Conservation (phyloP, 37 sponge, comb jelly and placozoan genomes). For the Amphimedon queenslandica region DNA sequence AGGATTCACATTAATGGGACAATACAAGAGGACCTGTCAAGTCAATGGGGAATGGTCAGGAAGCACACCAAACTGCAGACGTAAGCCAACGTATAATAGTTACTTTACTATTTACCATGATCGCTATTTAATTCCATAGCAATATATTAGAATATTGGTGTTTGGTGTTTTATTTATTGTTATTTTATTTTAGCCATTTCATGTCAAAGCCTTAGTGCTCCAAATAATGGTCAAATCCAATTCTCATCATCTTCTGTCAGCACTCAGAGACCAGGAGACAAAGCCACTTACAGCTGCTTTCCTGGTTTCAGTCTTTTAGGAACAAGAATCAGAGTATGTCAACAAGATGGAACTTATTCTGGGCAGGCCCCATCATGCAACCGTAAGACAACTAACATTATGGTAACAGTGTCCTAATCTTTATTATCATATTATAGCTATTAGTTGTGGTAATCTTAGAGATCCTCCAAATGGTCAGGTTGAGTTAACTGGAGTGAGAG, state of each 20-base stretch:
- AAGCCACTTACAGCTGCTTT: conserved; percentile 28
- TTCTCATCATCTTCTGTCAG: background rate
- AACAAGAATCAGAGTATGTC: conserved; percentile 15
- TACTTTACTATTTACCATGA: too few relatives aligned
- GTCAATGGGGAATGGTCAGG: conserved; percentile 44
- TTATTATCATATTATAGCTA: conserved; percentile 6
- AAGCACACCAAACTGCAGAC: conserved; percentile 31
- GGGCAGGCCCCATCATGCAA: conserved; percentile 21
- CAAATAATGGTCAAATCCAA: background rate
- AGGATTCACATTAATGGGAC: conserved; percentile 24
- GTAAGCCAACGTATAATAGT: too few relatives aligned
- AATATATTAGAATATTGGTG: background rate
- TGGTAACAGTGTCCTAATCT: conserved; percentile 4
- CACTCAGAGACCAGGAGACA: background rate
- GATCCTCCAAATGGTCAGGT: conserved; percentile 25
- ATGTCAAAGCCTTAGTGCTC: background rate
- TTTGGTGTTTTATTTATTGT: background rate
- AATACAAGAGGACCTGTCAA: conserved; percentile 15
- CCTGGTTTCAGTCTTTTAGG: conserved; percentile 21
- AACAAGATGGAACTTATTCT: conserved; percentile 24
- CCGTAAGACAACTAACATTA: conserved; percentile 27
- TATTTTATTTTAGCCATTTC: background rate
- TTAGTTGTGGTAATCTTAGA: conserved; percentile 22
- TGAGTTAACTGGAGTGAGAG: background rate
- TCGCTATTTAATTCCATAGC: too few relatives aligned